Evolutionary conservation across 2,888 invertebrate genomes (phyloP).

Genomic region (Acleris cristana): DNA sequence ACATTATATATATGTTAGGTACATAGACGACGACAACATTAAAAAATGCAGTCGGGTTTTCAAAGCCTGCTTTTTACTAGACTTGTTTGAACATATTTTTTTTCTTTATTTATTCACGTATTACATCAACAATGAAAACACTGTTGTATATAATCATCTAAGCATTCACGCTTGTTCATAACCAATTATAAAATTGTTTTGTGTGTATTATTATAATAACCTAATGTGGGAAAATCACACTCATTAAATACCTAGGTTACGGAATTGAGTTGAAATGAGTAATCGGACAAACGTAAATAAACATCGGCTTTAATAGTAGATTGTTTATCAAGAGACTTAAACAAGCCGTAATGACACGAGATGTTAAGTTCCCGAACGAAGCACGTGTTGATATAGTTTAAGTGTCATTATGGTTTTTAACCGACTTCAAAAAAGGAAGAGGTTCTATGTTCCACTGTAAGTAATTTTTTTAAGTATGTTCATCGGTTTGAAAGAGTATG

Average conservation of each 20-base stretch:
- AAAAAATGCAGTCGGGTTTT: no score
- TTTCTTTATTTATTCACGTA: not conserved
- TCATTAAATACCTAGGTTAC: constrained; percentile 18
- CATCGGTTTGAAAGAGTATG: no score
- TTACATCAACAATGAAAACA: not conserved
- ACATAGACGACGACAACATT: no score
- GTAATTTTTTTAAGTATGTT: no score
- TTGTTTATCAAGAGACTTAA: no score
- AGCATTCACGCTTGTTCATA: constrained; percentile 26
- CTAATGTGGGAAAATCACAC: constrained; percentile 35
- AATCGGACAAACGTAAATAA: constrained; percentile 7
- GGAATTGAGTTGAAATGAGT: constrained; percentile 12
- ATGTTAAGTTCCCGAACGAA: no score
- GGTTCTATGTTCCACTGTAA: no score
- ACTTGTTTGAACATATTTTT: not conserved
- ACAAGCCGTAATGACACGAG: no score
- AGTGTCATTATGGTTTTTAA: no score
- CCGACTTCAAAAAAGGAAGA: no score
- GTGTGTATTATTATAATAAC: constrained; percentile 1
- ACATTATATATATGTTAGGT: no score
- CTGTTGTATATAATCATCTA: constrained; percentile 3
- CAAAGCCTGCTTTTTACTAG: not conserved
- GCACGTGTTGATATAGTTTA: no score
- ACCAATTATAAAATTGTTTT: constrained; percentile 11
- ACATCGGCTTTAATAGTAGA: not conserved